Evolutionary conservation across 2,888 invertebrate species (phyloP), one percentile per base, ranked within the genome.

Genomic region (Chouioia cunea): DNA sequence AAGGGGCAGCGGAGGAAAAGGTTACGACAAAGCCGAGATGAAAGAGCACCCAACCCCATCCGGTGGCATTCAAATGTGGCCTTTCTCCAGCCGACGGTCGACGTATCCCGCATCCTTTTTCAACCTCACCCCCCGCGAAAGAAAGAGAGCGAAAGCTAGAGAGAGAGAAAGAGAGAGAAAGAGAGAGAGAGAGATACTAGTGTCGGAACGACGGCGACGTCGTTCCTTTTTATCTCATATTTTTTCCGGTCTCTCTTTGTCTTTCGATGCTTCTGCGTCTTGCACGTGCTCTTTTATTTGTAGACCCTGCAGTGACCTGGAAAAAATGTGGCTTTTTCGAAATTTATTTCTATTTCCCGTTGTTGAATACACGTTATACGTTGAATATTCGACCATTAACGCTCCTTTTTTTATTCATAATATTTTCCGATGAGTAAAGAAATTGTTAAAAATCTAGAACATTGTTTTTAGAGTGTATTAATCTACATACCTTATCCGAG

Each of bases 51-150:
- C 70, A 69, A 72, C 74, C 76, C 76, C 75, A 79, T 79, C 77
- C 77, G 79, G 76, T 76, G 80, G 80, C 79, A 83, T 84, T 82
- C 81, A 82, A 84, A 84, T 81, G 83, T 79, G 80, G 81, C 79
- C 79, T 81, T 78, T 79, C 76, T 77, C 78, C 79, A 76, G 79
- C 77, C 79, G 75, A 78, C 56, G 59, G 58, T 27, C 0, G 46
- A 12, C 22, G 15, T 47, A 77, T 80, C 77, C 79, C 79, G 78
- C 80, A 79, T 81, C 76, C 79, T 78, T 79, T 73, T 74, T 74
- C 70, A 36, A 36, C 36, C 62, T 66, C 43, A 59, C 69, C 74
- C 73, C 22, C 54, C 36, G 10, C 36, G 10, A 6, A 2, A 36
- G 10, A 36, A 36, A 6, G 36, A 6, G 1, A 36, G 12, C 36